A percentile compares a stretch with the other conserved stretches of the same genome.
Evolutionary conservation across 2,888 invertebrate genomes (phyloP).

Genomic region (Agrochola macilenta): DNA sequence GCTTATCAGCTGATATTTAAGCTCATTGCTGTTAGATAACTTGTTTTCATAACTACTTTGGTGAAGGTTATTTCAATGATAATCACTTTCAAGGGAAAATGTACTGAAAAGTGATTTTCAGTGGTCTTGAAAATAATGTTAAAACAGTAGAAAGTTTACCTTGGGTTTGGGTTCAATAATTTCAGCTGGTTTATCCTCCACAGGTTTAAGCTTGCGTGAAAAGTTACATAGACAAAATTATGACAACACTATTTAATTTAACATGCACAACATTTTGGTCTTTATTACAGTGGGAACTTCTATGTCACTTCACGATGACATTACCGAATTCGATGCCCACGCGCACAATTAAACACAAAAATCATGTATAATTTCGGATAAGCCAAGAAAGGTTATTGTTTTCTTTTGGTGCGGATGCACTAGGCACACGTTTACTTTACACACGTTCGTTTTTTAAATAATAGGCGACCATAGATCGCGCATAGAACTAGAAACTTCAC

Average conservation of each 20-base stretch:
- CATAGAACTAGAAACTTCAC: background rate
- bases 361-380: background rate
- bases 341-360: too few species aligned
- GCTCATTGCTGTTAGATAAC: constrained; percentile 9
- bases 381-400: background rate
- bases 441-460: background rate
- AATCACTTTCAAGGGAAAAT: background rate
- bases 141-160: constrained; percentile 64
- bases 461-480: background rate
- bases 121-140: background rate
- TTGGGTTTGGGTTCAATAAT: constrained; percentile 70
- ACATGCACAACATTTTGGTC: background rate
- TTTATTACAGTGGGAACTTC: background rate
- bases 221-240: constrained; percentile 45
- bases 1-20: constrained; percentile 6
- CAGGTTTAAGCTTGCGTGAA: constrained; percentile 72
- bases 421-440: too few species aligned
- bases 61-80: constrained; percentile 12
- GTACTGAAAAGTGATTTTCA: background rate
- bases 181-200: constrained; percentile 65
- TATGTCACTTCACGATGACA: constrained; percentile 4
- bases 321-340: background rate
- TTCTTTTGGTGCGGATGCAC: background rate
- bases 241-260: background rate
- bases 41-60: background rate